These are phyloP conservation scores for Ditula angustiorana DNA, from an alignment of 2,888 invertebrate species.

Conservation along the genomic window DNA sequence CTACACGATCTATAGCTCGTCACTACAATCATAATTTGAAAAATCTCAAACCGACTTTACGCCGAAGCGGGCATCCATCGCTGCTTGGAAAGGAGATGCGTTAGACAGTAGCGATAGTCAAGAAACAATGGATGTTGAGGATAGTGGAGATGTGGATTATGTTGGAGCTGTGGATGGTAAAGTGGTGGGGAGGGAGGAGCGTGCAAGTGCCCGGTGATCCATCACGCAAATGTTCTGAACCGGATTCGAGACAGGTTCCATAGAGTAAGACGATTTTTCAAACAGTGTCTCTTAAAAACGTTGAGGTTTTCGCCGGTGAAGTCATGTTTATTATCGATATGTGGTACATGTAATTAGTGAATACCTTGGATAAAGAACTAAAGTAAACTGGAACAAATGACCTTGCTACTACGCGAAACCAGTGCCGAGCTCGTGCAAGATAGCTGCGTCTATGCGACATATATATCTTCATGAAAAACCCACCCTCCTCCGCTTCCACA, in stretches of 20 bases:
- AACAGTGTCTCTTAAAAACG: slow-evolving; percentile 67
- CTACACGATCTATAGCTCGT: slow-evolving; percentile 74
- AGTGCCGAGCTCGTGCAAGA: no score
- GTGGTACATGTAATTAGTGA: slow-evolving; percentile 13
- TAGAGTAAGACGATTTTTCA: slow-evolving; percentile 62
- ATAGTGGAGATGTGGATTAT: slow-evolving; percentile 41
- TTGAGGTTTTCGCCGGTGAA: slow-evolving; percentile 42
- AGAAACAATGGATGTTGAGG: slow-evolving; percentile 50
- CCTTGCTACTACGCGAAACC: no score
- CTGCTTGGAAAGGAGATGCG: slow-evolving; percentile 15
- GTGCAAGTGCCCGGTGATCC: slow-evolving; percentile 76
- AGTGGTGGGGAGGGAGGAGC: slow-evolving; percentile 57
- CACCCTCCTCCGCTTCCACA: no score
- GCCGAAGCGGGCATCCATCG: slow-evolving; percentile 45
- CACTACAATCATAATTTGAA: slow-evolving; percentile 60
- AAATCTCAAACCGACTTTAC: slow-evolving; percentile 29
- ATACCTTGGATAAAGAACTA: no score
- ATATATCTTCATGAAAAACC: no score
- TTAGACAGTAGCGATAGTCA: slow-evolving; percentile 21
- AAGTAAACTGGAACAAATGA: no score
- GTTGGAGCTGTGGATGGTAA: slow-evolving; percentile 45
- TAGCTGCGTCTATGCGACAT: no score
- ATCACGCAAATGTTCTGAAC: slow-evolving; percentile 79
- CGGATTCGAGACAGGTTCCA: slow-evolving; percentile 73
- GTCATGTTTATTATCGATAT: slow-evolving; percentile 32